A percentile compares a stretch with the other conserved stretches of the same genome.
These are phyloP conservation scores for Lapara coniferarum DNA, from an alignment of 2,888 invertebrate genomes.

Conservation along the genomic window DNA sequence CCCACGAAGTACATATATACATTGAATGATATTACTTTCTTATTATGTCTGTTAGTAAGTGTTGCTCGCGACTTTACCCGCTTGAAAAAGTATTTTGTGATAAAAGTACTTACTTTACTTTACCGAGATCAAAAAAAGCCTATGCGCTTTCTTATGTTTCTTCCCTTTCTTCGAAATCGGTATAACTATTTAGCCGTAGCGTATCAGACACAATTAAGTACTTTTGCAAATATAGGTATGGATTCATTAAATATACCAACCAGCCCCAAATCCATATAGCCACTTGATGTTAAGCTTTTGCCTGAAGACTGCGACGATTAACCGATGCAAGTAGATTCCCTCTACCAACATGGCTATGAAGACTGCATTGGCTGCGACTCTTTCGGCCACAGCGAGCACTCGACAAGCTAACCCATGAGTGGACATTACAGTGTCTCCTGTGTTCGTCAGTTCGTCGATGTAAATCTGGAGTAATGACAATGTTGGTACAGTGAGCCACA, in stretches of 20 bases:
- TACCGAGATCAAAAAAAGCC: too few relatives aligned
- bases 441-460: constrained; percentile 79
- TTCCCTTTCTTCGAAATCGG: too few relatives aligned
- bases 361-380: constrained; percentile 82
- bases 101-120: too few relatives aligned
- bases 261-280: constrained; percentile 72
- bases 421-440: constrained; percentile 76
- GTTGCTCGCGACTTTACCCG: too few relatives aligned
- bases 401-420: constrained; percentile 80
- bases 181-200: too few relatives aligned
- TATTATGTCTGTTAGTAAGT: too few relatives aligned
- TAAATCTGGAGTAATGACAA: constrained; percentile 56
- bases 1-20: too few relatives aligned
- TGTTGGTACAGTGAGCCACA: background rate
- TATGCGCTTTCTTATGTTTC: too few relatives aligned
- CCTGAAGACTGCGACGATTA: constrained; percentile 86
- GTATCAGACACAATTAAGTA: background rate
- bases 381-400: constrained; percentile 80
- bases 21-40: too few relatives aligned
- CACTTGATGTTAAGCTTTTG: constrained; percentile 77
- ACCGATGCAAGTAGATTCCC: constrained; percentile 86
- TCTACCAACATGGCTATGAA: constrained; percentile 88
- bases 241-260: constrained; percentile 47
- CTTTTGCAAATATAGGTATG: background rate
- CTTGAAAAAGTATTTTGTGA: too few relatives aligned